Percentiles rank a stretch among this genome's conserved stretches.
Evolutionary conservation across 2,888 invertebrate species (phyloP).

Genomic region (Cephalotes varians): DNA sequence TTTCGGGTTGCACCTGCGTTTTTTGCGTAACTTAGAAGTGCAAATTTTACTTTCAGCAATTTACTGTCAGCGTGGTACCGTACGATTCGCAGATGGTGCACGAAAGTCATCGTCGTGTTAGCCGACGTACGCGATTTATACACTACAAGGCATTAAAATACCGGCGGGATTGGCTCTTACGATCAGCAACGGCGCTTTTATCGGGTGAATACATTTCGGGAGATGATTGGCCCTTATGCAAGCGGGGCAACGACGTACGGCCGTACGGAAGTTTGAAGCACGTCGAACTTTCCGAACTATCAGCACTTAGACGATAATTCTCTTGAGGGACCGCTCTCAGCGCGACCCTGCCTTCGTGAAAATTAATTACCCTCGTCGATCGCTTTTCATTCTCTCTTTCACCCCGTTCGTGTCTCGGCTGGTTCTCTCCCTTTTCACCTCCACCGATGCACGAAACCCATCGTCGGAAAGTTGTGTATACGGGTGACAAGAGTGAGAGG

Average conservation of each 20-base stretch:
- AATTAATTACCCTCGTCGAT: slow-evolving; percentile 59
- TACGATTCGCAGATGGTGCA: neutral
- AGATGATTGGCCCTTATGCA: slow-evolving; percentile 54
- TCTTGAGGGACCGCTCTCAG: slow-evolving; percentile 48
- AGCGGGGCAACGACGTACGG: slow-evolving; percentile 36
- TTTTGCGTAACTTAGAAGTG: neutral
- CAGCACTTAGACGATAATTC: slow-evolving; percentile 60
- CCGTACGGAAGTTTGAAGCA: slow-evolving; percentile 54
- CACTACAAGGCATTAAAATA: slow-evolving; percentile 43
- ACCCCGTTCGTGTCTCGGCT: slow-evolving; percentile 48
- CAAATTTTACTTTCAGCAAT: neutral
- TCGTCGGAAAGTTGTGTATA: slow-evolving; percentile 12
- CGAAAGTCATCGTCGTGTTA: neutral
- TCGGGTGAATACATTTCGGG: slow-evolving; percentile 49
- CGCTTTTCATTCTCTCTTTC: slow-evolving; percentile 56
- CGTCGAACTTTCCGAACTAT: slow-evolving; percentile 60
- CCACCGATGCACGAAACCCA: slow-evolving; percentile 51
- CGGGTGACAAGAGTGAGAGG: slow-evolving; percentile 17
- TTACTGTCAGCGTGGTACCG: slow-evolving; percentile 2
- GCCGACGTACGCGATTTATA: slow-evolving; percentile 18
- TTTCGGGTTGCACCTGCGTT: neutral
- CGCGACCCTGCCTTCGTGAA: slow-evolving; percentile 47
- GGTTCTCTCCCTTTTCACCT: slow-evolving; percentile 56
- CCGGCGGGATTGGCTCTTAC: slow-evolving; percentile 27
- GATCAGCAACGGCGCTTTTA: slow-evolving; percentile 43